Conservation (phyloP, 2,888 invertebrate genomes). For the Lasioglossum figueresi region DNA sequence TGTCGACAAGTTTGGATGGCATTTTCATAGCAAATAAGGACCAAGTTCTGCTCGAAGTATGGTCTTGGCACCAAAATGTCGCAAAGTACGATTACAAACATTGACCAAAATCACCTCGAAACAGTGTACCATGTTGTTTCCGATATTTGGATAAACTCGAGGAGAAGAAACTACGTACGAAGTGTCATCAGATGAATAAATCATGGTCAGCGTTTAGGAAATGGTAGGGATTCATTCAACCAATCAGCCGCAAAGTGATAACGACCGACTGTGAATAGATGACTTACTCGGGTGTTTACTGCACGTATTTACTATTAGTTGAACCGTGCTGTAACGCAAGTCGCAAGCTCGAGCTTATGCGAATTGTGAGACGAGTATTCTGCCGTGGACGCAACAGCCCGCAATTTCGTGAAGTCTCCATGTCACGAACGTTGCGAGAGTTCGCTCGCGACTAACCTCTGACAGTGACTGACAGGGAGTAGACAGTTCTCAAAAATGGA, state of each 20-base stretch:
- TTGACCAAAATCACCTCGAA: too few species aligned
- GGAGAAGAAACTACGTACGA: not conserved
- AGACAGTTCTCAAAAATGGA: conserved; percentile 48
- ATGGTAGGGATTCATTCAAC: conserved; percentile 50
- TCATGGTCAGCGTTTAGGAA: conserved; percentile 9
- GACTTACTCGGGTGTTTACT: conserved; percentile 32
- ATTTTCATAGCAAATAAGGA: too few species aligned
- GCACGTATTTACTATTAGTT: conserved; percentile 45
- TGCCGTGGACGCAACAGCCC: not conserved
- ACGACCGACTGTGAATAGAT: conserved; percentile 47
- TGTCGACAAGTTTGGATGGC: too few species aligned
- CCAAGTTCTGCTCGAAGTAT: too few species aligned
- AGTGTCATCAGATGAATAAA: conserved; percentile 28
- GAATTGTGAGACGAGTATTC: conserved; percentile 15
- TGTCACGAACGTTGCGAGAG: conserved; percentile 39
- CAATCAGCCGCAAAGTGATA: conserved; percentile 57
- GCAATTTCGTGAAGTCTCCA: conserved; percentile 28
- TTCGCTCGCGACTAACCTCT: conserved; percentile 47
- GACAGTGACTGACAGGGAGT: conserved; percentile 25
- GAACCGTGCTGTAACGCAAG: conserved; percentile 11
- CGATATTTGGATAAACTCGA: not conserved
- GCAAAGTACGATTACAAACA: too few species aligned
- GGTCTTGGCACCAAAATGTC: too few species aligned
- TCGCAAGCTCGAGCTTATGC: not conserved
- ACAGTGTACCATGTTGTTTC: not conserved